Evolutionary conservation across 2,113 vertebrate genomes (phyloP).

Genomic region (Rhodinocichla rosea): DNA sequence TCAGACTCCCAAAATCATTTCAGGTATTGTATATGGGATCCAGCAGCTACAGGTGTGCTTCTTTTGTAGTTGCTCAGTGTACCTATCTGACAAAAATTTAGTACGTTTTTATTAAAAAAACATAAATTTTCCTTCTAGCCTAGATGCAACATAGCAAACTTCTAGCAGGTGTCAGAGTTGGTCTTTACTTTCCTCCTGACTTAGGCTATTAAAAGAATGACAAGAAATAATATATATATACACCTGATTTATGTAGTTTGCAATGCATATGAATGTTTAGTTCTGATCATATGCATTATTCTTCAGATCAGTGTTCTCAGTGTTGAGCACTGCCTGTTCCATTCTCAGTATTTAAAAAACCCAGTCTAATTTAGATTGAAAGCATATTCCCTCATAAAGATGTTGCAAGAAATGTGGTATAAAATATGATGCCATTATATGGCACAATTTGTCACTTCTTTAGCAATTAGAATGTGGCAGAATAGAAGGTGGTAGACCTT

Average conservation of each 20-base stretch:
- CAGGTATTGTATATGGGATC: constrained; percentile 77
- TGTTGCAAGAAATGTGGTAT: background rate
- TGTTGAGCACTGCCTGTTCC: background rate
- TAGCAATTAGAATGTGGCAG: background rate
- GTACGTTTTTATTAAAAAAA: background rate
- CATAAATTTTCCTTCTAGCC: background rate
- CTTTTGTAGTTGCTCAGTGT: background rate
- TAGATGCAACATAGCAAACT: background rate
- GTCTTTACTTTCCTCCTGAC: background rate
- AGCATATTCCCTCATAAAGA: background rate
- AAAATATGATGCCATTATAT: background rate
- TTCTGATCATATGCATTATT: background rate
- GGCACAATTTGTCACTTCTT: background rate
- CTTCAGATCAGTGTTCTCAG: background rate
- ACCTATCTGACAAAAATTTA: background rate
- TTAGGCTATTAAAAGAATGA: background rate
- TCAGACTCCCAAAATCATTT: constrained; percentile 98
- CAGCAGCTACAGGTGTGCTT: background rate
- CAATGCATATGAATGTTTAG: background rate
- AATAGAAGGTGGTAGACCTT: background rate
- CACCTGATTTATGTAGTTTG: background rate
- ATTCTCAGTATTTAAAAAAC: background rate
- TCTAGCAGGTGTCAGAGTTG: background rate
- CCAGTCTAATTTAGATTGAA: background rate
- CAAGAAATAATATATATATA: background rate